Evolutionary conservation across 2,113 vertebrate species (phyloP), one percentile per base, ranked within the genome.

Genomic region (Salminus brasiliensis): DNA sequence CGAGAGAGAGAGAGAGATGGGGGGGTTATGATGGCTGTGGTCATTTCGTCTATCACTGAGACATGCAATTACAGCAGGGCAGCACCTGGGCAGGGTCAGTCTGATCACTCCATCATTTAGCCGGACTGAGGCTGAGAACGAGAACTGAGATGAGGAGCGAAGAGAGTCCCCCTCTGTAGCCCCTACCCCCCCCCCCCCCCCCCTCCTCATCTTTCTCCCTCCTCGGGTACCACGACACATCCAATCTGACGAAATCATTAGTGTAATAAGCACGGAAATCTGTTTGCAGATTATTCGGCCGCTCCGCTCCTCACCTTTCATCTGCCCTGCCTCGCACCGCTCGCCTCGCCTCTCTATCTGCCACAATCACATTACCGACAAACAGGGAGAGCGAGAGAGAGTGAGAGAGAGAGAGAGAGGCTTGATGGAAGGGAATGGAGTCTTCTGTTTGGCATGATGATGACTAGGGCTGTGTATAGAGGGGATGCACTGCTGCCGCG

Each of bases 211-310:
- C 89, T n/a, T n/a, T n/a, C n/a, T n/a, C 90, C 92, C 90, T 83
- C 90, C 41, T 65, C 45, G 10, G 27, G 30, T 15, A 41, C 25
- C 77, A 34, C 87, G 85, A 91, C 92, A 95, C 94, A 95, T 96
- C 94, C 96, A 95, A 96, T 95, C 94, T 96, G 95, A 95, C 95
- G 93, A 94, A 95, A 97, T 98, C 96, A 95, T 98, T 97, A 98
- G 96, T 95, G 96, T 96, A 97, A 97, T 96, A 97, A 96, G 95
- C 95, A 95, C 94, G 96, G 92, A 97, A 97, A 97, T 97, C 95
- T 97, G 96, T 96, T 96, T 95, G 94, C 95, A 95, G 95, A 98
- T 97, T 96, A 97, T 94, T 90, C 62, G 29, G 88, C 90, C 41
- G 92, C 91, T 91, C 93, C 92, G 39, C 49, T 92, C 91, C 55